Evolutionary conservation across 1,140 invertebrate species (phyloP), one percentile per base, ranked within the genome.

Genomic region (Lysiphlebus fabarum): DNA sequence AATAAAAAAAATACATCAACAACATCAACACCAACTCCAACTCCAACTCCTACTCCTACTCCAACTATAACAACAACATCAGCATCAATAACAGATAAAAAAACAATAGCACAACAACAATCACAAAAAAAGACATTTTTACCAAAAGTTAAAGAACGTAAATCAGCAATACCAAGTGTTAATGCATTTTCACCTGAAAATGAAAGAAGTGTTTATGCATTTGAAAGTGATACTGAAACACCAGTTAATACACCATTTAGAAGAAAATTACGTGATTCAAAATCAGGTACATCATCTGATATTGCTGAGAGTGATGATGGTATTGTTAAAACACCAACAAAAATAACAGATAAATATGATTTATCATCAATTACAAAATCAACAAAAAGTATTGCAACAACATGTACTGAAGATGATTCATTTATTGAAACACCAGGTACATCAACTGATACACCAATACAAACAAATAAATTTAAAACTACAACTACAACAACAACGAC

Each of bases 131-230:
- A 79, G 58, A 74, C 81, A 34, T 84, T 82, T 66, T 76, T 79
- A 69, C 79, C 75, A 36, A 84, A 82, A 66, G 79, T 81, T 36
- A 83, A 78, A 56, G 80, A 80, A 63, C 71, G 76, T 14, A 80
- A 77, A 55, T 68, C 65, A 12, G 67, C 70, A 9, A 71, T 62
- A 5, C 79, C 79, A 7, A 85, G 78, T 65, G 70, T 81, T 0
- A 83, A 82, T 60, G 86, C 87, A 2, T 88, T 88, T 71, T 87
- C 86, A 1, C 84, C 84, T 0, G 84, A 86, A 62, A 87, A 88
- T 66, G 86, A 89, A 65, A 86, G 84, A 42, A 87, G 86, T 64
- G 85, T 88, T 37, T 88, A 88, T 66, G 86, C 87, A 1, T 89
- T 89, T 71, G 84, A 87, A 59, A 85, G 84, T 41, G 85, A 84